phyloP scores from a whole-genome alignment of 1,140 invertebrate species.

The Procambarus clarkii region DNA sequence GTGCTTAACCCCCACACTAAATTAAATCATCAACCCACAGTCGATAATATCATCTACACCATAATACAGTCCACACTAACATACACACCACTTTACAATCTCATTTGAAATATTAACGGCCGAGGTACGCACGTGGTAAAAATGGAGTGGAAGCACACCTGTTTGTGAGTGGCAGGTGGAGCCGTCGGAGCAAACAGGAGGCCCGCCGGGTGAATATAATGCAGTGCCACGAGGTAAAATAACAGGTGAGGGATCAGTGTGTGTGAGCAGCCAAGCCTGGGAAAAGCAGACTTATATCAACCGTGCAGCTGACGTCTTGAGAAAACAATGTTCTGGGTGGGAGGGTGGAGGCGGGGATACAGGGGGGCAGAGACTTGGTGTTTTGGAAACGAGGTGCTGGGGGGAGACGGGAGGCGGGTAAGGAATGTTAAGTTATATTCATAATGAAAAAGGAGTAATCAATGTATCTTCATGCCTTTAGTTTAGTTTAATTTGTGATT shows the following conservation, averaged over 20 bases:
- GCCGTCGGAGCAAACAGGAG: neutral
- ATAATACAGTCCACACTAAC: too few species aligned
- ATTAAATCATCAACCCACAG: too few species aligned
- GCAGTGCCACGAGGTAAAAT: neutral
- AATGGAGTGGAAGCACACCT: neutral
- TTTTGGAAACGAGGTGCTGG: neutral
- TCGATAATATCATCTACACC: too few species aligned
- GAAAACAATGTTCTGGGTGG: neutral
- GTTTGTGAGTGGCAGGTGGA: neutral
- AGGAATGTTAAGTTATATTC: neutral
- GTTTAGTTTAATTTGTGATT: too few species aligned
- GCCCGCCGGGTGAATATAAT: neutral
- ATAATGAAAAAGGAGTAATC: too few species aligned
- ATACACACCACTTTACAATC: neutral
- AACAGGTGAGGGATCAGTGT: conserved; percentile 9
- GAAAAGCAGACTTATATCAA: neutral
- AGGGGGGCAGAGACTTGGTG: neutral
- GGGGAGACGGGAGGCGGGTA: neutral
- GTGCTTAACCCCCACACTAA: too few species aligned
- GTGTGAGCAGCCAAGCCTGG: conserved; percentile 1
- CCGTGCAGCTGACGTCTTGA: neutral
- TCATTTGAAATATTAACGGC: neutral
- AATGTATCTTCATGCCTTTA: too few species aligned
- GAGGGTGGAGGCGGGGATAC: too few species aligned
- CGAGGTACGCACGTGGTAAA: neutral